Conservation (phyloP, 1,140 invertebrate species). For the Drosophila sturtevanti region DNA sequence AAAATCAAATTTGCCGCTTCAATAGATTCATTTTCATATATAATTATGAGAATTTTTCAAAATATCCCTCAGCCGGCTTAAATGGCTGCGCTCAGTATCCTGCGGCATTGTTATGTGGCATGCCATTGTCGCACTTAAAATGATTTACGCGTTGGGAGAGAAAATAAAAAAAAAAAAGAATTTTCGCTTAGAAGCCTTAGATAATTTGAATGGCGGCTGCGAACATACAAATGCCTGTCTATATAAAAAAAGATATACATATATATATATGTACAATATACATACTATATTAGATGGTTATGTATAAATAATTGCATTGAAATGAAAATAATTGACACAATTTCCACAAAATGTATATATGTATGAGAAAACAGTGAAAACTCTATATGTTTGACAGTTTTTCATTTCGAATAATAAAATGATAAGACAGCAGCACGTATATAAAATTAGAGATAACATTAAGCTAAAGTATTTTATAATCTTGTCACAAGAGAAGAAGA, state of each 20-base stretch:
- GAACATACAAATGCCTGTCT: slow-evolving; percentile 32
- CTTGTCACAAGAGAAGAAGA: not conserved
- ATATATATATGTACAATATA: not conserved
- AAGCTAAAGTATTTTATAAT: not conserved
- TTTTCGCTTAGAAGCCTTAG: slow-evolving; percentile 40
- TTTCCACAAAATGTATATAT: slow-evolving; percentile 9
- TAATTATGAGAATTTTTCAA: not conserved
- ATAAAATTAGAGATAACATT: no score
- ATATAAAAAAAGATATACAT: not conserved
- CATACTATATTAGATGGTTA: not conserved
- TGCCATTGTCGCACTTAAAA: slow-evolving; percentile 39
- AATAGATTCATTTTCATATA: no score
- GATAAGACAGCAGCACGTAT: no score
- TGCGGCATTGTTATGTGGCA: slow-evolving; percentile 6
- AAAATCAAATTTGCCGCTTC: no score
- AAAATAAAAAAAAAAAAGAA: slow-evolving; percentile 15
- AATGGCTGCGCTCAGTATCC: not conserved
- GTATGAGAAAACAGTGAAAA: no score
- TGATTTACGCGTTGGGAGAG: slow-evolving; percentile 43
- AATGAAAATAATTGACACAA: slow-evolving; percentile 48
- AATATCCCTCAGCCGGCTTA: not conserved
- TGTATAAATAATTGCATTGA: slow-evolving; percentile 12
- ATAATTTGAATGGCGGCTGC: slow-evolving; percentile 52
- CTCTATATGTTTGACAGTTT: no score
- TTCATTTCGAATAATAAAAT: no score